Conservation (phyloP, 1,140 invertebrate genomes). For the Neodiprion lecontei region DNA sequence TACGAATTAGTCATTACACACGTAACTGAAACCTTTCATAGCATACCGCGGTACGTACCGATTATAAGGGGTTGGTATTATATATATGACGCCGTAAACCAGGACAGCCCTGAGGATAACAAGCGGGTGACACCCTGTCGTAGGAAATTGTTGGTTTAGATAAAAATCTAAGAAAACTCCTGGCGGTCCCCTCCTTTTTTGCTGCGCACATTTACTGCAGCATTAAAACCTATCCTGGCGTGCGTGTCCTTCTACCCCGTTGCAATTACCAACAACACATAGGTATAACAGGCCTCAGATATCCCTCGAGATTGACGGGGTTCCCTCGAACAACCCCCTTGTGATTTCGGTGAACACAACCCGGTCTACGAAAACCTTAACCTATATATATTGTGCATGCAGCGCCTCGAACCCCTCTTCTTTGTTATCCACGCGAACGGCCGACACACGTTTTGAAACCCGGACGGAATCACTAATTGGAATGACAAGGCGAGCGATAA, state of each 20-base stretch:
- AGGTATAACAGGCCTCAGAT: neutral
- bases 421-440: too few relatives aligned
- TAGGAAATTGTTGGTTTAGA: conserved; percentile 1
- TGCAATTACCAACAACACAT: neutral
- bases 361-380: neutral
- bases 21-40: neutral
- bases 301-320: neutral
- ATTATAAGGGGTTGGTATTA: neutral
- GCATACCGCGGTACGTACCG: neutral
- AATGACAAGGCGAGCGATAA: too few relatives aligned
- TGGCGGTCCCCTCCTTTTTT: neutral
- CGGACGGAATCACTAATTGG: too few relatives aligned
- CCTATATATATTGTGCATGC: too few relatives aligned
- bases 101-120: neutral
- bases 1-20: too few relatives aligned
- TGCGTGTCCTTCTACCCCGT: neutral
- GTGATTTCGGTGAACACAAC: neutral
- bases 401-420: too few relatives aligned
- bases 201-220: neutral
- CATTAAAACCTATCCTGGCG: neutral
- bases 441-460: too few relatives aligned
- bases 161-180: neutral
- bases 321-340: neutral
- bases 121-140: neutral
- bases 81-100: neutral